These are phyloP conservation scores for Rhineura floridana DNA, from an alignment of 2,113 vertebrate species.

Conservation along the genomic window DNA sequence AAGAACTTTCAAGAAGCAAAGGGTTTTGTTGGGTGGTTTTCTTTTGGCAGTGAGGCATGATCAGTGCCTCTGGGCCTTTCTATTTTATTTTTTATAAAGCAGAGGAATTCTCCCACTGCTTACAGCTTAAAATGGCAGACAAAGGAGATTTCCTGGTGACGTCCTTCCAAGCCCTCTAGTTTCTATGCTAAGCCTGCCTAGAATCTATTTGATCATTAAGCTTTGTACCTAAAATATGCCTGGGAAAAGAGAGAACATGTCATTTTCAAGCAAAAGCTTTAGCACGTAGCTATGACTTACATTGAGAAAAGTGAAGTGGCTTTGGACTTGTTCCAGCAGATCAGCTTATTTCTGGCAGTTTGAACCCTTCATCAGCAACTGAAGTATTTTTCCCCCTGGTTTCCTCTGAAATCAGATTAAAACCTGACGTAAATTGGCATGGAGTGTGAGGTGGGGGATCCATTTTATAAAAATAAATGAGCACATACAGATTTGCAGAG, in stretches of 20 bases:
- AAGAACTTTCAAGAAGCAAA: conserved; percentile 25
- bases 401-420: neutral
- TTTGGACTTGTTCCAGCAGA: conserved; percentile 55
- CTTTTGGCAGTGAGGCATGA: conserved; percentile 41
- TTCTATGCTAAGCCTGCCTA: conserved; percentile 60
- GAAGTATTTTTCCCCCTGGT: conserved; percentile 53
- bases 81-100: conserved; percentile 39
- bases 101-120: conserved; percentile 43
- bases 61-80: conserved; percentile 11
- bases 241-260: conserved; percentile 43
- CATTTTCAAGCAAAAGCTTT: conserved; percentile 44
- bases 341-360: conserved; percentile 46
- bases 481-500: neutral
- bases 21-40: conserved; percentile 41
- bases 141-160: conserved; percentile 56
- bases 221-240: conserved; percentile 58
- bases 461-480: conserved; percentile 7
- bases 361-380: conserved; percentile 30
- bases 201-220: conserved; percentile 66
- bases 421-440: conserved; percentile 27
- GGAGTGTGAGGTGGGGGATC: neutral
- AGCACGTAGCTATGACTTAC: conserved; percentile 42
- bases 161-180: conserved; percentile 54
- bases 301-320: conserved; percentile 42
- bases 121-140: conserved; percentile 59